Evolutionary conservation across 2,888 invertebrate species (phyloP).

Genomic region (Halocaridina rubra): DNA sequence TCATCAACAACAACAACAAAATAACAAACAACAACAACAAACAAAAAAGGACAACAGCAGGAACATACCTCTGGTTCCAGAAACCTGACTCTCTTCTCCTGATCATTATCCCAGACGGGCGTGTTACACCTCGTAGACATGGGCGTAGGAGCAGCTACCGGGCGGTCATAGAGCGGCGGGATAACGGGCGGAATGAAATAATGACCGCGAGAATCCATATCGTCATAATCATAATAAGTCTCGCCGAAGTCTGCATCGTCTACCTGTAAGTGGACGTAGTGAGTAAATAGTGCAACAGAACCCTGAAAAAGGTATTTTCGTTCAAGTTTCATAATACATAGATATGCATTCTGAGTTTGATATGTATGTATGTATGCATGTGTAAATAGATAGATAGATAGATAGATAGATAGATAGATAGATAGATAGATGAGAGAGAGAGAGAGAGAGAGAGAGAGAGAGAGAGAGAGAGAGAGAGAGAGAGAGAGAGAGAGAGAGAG

Average conservation of each 20-base stretch:
- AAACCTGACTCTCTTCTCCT: slow-evolving; percentile 59
- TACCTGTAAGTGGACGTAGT: not conserved
- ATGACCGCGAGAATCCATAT: slow-evolving; percentile 21
- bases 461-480: not conserved
- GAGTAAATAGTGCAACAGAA: no score
- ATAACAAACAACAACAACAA: no score
- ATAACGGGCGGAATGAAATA: slow-evolving; percentile 50
- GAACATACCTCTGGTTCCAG: slow-evolving; percentile 52
- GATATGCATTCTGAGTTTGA: no score
- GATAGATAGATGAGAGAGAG: no score
- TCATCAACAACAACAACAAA: not conserved
- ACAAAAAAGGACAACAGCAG: no score
- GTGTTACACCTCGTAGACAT: slow-evolving; percentile 53
- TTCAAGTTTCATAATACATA: no score
- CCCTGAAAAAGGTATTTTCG: no score
- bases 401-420: not conserved
- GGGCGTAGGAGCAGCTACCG: slow-evolving; percentile 53
- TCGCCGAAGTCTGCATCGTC: not conserved
- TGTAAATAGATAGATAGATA: no score
- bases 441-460: not conserved
- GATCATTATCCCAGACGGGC: slow-evolving; percentile 55
- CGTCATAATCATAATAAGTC: not conserved
- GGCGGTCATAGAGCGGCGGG: slow-evolving; percentile 56
- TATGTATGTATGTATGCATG: no score
- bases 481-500: slow-evolving; percentile 11